A percentile compares a stretch with the other conserved stretches of the same genome.
Evolutionary conservation across 2,113 vertebrate genomes (phyloP).

Genomic region (Chlamydotis undulata): DNA sequence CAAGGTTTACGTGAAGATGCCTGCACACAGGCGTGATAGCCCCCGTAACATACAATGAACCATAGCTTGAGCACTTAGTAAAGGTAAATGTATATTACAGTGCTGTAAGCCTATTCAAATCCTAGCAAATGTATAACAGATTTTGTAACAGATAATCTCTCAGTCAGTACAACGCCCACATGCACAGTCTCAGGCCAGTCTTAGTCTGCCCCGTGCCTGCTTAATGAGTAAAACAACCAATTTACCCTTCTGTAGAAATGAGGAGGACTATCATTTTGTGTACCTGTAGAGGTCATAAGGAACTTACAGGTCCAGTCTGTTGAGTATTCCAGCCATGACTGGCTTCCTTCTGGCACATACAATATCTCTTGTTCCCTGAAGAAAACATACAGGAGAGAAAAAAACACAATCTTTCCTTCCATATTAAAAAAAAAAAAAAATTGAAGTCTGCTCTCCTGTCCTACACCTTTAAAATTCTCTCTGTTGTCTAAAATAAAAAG

Average conservation of each 20-base stretch:
- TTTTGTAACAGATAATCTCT: neutral
- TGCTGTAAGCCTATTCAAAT: neutral
- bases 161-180: neutral
- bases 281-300: neutral
- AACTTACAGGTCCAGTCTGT: neutral
- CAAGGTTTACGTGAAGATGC: neutral
- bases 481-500: neutral
- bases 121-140: neutral
- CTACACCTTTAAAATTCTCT: slow-evolving; percentile 40
- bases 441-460: neutral
- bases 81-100: neutral
- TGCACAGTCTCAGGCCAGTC: neutral
- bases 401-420: neutral
- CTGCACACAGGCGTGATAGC: neutral
- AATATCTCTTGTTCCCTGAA: neutral
- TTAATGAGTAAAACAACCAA: neutral
- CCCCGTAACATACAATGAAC: neutral
- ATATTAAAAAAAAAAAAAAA: neutral
- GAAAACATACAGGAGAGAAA: neutral
- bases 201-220: neutral
- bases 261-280: neutral
- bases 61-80: neutral
- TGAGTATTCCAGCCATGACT: neutral
- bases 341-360: neutral
- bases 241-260: neutral